Percentiles rank a stretch among this genome's conserved stretches.
phyloP scores from a whole-genome alignment of 2,113 vertebrate genomes.

The Rallus limicola region DNA sequence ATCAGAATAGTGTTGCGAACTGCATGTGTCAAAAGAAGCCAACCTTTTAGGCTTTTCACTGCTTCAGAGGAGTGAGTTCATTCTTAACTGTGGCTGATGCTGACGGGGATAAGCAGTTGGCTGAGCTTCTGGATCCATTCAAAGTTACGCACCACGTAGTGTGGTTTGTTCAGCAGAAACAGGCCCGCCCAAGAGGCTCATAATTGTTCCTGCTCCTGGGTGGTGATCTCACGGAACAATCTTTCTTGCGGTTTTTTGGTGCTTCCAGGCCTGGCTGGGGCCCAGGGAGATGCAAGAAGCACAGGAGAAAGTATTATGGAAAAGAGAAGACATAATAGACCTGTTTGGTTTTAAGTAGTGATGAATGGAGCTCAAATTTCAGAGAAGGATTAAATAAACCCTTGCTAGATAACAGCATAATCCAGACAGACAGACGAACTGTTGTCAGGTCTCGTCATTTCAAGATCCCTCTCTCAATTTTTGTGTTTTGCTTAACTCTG shows the following conservation, averaged over 20 bases:
- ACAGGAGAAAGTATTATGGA: background rate
- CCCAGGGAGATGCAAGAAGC: background rate
- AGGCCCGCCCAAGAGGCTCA: background rate
- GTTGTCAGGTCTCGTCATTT: background rate
- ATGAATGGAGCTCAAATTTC: background rate
- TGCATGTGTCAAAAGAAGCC: background rate
- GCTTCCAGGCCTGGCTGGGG: constrained; percentile 30
- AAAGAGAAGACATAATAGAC: background rate
- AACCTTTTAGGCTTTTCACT: background rate
- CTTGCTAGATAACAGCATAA: background rate
- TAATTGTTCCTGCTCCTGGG: constrained; percentile 22
- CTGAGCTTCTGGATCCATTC: background rate
- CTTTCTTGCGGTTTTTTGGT: constrained; percentile 31
- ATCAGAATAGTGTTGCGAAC: background rate
- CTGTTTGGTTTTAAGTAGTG: background rate
- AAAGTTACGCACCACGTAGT: background rate
- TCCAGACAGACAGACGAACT: background rate
- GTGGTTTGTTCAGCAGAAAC: background rate
- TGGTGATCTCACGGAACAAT: constrained; percentile 34
- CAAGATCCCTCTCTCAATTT: background rate
- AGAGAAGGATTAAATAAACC: background rate
- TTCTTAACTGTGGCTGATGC: background rate
- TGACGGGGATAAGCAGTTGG: background rate
- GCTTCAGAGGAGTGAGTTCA: background rate
- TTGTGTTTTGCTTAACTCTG: background rate